Base-by-base conservation (phyloP, 1,140 invertebrate species). In the Amyelois transitella region DNA sequence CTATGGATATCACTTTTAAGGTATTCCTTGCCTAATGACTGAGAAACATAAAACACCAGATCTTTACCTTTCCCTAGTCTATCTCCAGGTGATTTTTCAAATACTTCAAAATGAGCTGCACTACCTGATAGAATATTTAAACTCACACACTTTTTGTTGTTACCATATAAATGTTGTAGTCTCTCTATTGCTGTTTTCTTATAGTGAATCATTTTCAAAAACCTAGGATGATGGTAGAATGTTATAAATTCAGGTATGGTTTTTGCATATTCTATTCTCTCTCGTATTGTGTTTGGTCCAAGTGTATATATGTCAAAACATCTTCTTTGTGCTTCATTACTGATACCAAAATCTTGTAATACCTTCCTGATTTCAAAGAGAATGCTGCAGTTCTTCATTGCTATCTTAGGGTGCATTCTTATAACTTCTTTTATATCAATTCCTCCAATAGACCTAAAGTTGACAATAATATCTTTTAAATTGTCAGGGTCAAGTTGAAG, bases 181-280 rank as follows among this genome's bases (percentile, higher is more conserved):
- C 91, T 84, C 24, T 81, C 66, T 21, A 81, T 72, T 2, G 87
- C 81, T 43, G 72, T 84, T 1, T 84, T 85, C 43, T 89, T 89
- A 54, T 86, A 78, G 18, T 77, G 49, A 19, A 92, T 81, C 60
- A 92, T 74, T 67, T 75, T 72, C 6, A 92, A 67, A 56, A 91
- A 85, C 61, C 84, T 76, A 21, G 89, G 88, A 81, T 91, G 85
- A 18, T 87, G 75, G 2, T 69, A 67, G 60, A 90, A 89, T 22
- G 89, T 25, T 22, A 76, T 71, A 14, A 92, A 82, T 51, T 91
- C 89, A 7, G 88, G 88, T 43, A 72, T 81, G 8, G 60, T 59
- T 61, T 80, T 72, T 21, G 91, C 72, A 55, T 75, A 67, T 21
- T 86, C 62, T 20, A 92, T 61, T 70, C 90, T 83, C 5, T 77